A percentile compares a stretch with the other conserved stretches of the same genome.
Conservation (phyloP, 2,113 vertebrate genomes). For the Melierax canorus region DNA sequence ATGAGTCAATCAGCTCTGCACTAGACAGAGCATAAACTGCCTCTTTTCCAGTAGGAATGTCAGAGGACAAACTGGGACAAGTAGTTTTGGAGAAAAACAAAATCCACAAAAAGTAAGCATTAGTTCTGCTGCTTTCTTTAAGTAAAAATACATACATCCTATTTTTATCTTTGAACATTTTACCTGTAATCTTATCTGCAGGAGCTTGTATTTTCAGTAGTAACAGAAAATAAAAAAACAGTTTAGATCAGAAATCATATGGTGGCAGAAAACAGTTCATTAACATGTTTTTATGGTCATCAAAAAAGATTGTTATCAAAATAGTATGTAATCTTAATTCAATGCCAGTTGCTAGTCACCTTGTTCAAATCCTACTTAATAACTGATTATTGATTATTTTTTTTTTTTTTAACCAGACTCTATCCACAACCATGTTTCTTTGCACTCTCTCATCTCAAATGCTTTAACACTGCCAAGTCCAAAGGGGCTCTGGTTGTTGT, state of each 20-base stretch:
- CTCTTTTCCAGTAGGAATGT: background rate
- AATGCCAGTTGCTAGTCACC: background rate
- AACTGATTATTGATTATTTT: background rate
- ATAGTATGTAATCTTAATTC: background rate
- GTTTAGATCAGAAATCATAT: background rate
- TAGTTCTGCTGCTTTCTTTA: background rate
- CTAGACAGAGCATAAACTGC: background rate
- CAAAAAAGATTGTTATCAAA: background rate
- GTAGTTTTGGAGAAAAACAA: background rate
- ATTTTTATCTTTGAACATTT: background rate
- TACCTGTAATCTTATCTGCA: background rate
- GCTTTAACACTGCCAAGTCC: background rate
- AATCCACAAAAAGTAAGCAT: background rate
- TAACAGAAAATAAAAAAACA: background rate
- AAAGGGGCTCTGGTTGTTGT: background rate
- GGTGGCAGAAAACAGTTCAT: background rate
- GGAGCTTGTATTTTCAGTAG: background rate
- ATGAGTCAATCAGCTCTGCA: background rate
- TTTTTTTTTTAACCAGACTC: background rate
- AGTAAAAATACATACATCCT: background rate
- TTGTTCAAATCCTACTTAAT: background rate
- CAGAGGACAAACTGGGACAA: background rate
- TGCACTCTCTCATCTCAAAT: background rate
- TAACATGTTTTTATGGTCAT: background rate
- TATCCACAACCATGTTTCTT: background rate